A percentile compares a stretch with the other conserved stretches of the same genome.
phyloP scores from a whole-genome alignment of 2,888 invertebrate genomes.

The Heliconius charithonia region DNA sequence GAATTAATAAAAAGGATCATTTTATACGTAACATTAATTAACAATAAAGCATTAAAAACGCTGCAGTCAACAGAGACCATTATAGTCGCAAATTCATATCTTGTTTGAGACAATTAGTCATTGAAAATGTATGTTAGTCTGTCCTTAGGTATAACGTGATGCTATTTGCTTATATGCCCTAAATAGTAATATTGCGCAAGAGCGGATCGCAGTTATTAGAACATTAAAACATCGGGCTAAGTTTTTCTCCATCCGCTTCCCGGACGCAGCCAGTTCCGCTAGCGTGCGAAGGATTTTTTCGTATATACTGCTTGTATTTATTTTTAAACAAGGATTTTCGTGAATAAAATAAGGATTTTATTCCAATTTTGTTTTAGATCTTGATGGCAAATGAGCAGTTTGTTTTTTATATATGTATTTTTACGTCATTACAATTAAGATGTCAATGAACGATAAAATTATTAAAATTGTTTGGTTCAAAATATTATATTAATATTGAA shows the following conservation, averaged over 20 bases:
- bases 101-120: background rate
- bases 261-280: constrained; percentile 74
- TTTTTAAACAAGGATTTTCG: background rate
- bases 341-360: background rate
- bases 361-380: background rate
- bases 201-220: constrained; percentile 56
- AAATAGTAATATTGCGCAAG: constrained; percentile 53
- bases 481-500: background rate
- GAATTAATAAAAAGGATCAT: too few species aligned
- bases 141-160: constrained; percentile 11
- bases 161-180: constrained; percentile 45
- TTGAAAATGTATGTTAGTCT: background rate
- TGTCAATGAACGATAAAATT: background rate
- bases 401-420: background rate
- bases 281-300: constrained; percentile 65
- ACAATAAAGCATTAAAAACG: too few species aligned
- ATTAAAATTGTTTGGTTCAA: background rate
- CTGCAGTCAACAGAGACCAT: background rate
- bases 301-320: constrained; percentile 5
- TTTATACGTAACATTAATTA: too few species aligned
- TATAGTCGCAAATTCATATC: too few species aligned
- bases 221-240: constrained; percentile 46
- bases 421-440: background rate
- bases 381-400: background rate
- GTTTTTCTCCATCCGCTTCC: constrained; percentile 73